Percentiles rank a stretch among this genome's conserved stretches.
phyloP scores from a whole-genome alignment of 2,888 invertebrate species.

The Hybos culiciformis region DNA sequence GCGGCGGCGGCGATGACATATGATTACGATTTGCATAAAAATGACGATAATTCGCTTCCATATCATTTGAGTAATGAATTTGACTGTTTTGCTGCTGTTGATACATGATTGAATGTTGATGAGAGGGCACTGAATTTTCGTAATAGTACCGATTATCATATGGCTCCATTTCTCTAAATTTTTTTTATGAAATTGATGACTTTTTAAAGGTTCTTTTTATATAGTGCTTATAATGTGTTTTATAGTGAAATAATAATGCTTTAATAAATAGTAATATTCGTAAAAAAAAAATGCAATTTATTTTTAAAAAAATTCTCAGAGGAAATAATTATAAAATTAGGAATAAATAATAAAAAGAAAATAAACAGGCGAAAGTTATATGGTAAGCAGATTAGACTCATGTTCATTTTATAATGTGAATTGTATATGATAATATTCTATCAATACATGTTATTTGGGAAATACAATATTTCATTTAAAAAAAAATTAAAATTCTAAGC shows the following conservation, averaged over 20 bases:
- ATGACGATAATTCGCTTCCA: constrained; percentile 12
- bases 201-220: too few species aligned
- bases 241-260: too few species aligned
- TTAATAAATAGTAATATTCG: too few species aligned
- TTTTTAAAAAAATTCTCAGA: too few species aligned
- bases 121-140: constrained; percentile 22
- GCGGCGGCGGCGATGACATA: neutral
- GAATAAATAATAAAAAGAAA: constrained; percentile 6
- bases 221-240: too few species aligned
- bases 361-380: neutral
- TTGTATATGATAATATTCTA: too few species aligned
- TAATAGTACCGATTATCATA: constrained; percentile 30
- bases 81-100: constrained; percentile 8
- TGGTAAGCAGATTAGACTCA: too few species aligned
- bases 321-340: constrained; percentile 4
- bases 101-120: constrained; percentile 9
- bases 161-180: constrained; percentile 35
- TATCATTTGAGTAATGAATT: constrained; percentile 7
- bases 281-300: too few species aligned
- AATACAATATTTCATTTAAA: too few species aligned
- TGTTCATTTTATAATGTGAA: too few species aligned
- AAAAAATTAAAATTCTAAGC: too few species aligned
- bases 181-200: constrained; percentile 5
- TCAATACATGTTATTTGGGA: too few species aligned
- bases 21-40: constrained; percentile 7